Base-by-base conservation (phyloP, 1,140 invertebrate genomes). In the Nasonia longicornis region DNA sequence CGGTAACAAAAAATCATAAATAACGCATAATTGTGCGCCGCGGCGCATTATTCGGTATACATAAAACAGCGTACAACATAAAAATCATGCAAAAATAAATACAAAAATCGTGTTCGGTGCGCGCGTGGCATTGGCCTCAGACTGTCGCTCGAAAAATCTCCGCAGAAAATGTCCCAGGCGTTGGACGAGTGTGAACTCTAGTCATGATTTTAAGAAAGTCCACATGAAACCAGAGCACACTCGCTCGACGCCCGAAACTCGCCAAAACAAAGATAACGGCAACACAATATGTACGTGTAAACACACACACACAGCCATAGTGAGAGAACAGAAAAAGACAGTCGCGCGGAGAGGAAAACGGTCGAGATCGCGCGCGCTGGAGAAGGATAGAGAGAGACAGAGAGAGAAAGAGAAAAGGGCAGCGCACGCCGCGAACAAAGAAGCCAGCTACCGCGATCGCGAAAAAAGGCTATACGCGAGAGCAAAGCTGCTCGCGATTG, bases 111-210 rank as follows among this genome's bases (percentile, higher is more conserved):
- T 22, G 7, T 64, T 4, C n/a, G 45, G n/a, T 69, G 26, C 83
- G 71, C 75, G 63, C 45, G 82, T 83, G 26, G 26, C 69, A 48
- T 76, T 73, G 75, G 67, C 67, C 64, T 35, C 71, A 35, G 52
- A 58, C 16, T n/a, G 16, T 58, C 52, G 52, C 67, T 10, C 73
- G 45, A 69, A 78, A 77, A 45, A 77, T 31, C 26, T 26, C 73
- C 73, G 84, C 73, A 84, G 85, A 85, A 84, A 86, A 83, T 83
- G 80, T 85, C 85, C 79, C 87, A 83, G 85, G 84, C 87, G 82
- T 79, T 88, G 88, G 88, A 89, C 88, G 88, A 89, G 88, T 89
- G 88, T 89, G 84, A 83, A 88, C 88, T 89, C 88, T 89, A 89
- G 88, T 89, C 88, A 89, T 89, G 88, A 88, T 80, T 67, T 79